These are phyloP conservation scores for Spisula subtruncata DNA, from an alignment of 2,888 invertebrate genomes.

Conservation along the genomic window DNA sequence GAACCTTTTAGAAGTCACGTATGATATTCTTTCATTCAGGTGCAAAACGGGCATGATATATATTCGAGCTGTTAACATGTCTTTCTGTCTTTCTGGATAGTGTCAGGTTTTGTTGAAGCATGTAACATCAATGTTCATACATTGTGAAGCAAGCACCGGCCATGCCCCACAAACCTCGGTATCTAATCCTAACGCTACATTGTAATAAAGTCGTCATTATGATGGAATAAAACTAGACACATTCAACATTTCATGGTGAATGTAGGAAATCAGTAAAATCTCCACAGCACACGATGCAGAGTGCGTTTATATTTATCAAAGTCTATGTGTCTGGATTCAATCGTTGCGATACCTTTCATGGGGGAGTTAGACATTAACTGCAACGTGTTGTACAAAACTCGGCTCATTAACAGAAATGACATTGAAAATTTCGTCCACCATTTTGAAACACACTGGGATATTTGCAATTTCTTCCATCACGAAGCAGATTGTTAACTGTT, in stretches of 20 bases:
- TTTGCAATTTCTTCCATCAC: no score
- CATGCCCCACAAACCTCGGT: background rate
- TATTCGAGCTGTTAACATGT: no score
- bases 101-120: no score
- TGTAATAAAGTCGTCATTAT: slow-evolving; percentile 16
- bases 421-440: background rate
- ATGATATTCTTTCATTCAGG: no score
- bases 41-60: no score
- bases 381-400: background rate
- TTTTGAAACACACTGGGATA: no score
- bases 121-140: no score
- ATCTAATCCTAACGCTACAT: slow-evolving; percentile 17
- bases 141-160: background rate
- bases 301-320: slow-evolving; percentile 19
- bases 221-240: slow-evolving; percentile 4
- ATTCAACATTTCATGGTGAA: slow-evolving; percentile 13
- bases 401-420: slow-evolving; percentile 10
- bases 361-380: background rate
- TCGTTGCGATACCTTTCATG: background rate
- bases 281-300: background rate
- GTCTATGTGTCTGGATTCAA: background rate
- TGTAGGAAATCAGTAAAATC: background rate
- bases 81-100: no score
- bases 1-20: no score
- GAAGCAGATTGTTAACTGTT: no score